Conservation (phyloP, 2,797 vertebrate genomes). For the Chromis chromis region DNA sequence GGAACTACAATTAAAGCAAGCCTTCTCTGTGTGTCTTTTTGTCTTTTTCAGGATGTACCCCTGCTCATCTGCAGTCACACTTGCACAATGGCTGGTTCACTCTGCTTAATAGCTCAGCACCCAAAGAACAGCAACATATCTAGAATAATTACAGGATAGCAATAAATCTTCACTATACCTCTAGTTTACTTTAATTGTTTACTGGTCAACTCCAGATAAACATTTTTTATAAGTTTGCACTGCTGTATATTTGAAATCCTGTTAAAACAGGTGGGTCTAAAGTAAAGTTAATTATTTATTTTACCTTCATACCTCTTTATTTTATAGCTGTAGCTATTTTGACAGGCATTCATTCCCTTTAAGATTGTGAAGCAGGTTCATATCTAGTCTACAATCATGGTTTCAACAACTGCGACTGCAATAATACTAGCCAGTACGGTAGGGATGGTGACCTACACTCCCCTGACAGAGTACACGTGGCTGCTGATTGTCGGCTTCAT, state of each 20-base stretch:
- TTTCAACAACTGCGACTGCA: conserved; percentile 77
- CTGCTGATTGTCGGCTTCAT: conserved; percentile 93
- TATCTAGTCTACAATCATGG: conserved; percentile 78
- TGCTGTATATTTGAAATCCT: conserved; percentile 61
- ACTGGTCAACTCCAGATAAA: conserved; percentile 76
- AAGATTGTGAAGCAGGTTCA: conserved; percentile 75
- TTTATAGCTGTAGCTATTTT: conserved; percentile 71
- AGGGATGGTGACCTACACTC: not conserved
- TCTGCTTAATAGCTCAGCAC: conserved; percentile 79
- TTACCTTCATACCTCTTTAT: conserved; percentile 85
- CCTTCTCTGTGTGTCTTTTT: conserved; percentile 11
- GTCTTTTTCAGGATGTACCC: conserved; percentile 85
- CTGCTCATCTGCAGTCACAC: conserved; percentile 79
- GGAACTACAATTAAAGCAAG: not conserved
- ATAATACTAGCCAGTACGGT: conserved; percentile 59
- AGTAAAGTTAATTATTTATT: conserved; percentile 82
- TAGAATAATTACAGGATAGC: conserved; percentile 87
- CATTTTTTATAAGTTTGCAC: conserved; percentile 70
- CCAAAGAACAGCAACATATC: conserved; percentile 81
- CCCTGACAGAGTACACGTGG: conserved; percentile 85
- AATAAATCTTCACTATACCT: conserved; percentile 82
- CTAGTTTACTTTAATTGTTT: conserved; percentile 71
- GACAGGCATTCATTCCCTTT: conserved; percentile 60
- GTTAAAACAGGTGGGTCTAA: conserved; percentile 57
- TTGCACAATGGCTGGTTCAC: conserved; percentile 87